Evolutionary conservation across 2,888 invertebrate species (phyloP).

Genomic region (Lamellibrachia columna): DNA sequence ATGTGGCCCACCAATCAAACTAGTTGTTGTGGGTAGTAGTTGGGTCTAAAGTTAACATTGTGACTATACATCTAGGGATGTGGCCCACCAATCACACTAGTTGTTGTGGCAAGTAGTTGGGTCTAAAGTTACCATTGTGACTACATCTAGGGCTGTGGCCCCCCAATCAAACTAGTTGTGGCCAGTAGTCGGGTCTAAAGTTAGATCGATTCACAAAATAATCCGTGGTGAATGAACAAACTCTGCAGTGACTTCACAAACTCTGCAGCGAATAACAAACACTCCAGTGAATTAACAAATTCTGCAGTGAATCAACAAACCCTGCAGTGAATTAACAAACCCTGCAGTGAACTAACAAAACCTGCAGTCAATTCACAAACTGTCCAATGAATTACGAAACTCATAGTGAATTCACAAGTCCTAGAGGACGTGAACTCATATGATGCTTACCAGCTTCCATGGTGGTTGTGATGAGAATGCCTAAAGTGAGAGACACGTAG

Average conservation of each 20-base stretch:
- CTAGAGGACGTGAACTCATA: neutral
- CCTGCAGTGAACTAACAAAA: neutral
- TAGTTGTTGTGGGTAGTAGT: neutral
- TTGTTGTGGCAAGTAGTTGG: neutral
- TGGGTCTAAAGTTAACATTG: neutral
- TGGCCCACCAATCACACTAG: neutral
- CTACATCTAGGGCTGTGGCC: neutral
- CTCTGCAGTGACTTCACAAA: neutral
- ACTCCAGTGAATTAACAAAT: neutral
- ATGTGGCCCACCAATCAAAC: neutral
- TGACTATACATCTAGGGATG: neutral
- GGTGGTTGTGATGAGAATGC: neutral
- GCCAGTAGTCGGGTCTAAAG: too few species aligned
- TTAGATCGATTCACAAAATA: neutral
- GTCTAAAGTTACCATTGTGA: neutral
- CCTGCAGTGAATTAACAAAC: neutral
- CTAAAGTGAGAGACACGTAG: neutral
- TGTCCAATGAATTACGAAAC: neutral
- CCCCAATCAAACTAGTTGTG: neutral
- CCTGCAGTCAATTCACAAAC: neutral
- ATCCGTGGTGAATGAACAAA: neutral
- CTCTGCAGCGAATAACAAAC: neutral
- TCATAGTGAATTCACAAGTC: neutral
- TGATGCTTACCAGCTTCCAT: slow-evolving; percentile 1
- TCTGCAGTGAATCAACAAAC: neutral